Percentiles rank a stretch among this genome's conserved stretches.
phyloP scores from a whole-genome alignment of 2,888 invertebrate species.

The Perizoma affinitatum region DNA sequence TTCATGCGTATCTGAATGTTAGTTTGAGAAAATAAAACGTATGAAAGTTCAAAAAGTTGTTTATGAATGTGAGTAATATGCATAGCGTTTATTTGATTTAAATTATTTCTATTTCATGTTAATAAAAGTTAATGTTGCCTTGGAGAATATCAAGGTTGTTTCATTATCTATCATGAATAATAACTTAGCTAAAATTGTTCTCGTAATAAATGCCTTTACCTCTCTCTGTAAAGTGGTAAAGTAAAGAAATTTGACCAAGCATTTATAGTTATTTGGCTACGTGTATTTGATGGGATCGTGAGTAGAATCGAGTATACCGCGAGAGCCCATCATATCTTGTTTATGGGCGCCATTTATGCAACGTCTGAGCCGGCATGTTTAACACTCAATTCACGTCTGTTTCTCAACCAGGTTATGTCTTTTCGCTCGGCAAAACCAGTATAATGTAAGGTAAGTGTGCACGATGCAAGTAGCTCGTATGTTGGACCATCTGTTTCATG shows the following conservation, averaged over 20 bases:
- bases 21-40: conserved; percentile 27
- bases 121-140: too few relatives aligned
- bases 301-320: conserved; percentile 34
- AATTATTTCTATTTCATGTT: too few relatives aligned
- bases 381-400: conserved; percentile 73
- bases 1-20: conserved; percentile 36
- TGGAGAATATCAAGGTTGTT: too few relatives aligned
- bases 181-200: too few relatives aligned
- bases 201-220: too few relatives aligned
- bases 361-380: conserved; percentile 64
- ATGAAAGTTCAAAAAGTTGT: too few relatives aligned
- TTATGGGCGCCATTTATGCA: conserved; percentile 63
- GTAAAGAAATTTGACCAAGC: too few relatives aligned
- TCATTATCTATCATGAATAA: too few relatives aligned
- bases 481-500: conserved; percentile 16
- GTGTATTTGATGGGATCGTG: conserved; percentile 31
- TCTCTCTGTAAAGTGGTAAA: too few relatives aligned
- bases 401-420: conserved; percentile 67
- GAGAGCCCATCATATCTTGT: conserved; percentile 54
- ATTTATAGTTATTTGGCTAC: conserved; percentile 40
- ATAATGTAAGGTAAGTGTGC: conserved; percentile 37
- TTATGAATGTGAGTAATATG: too few relatives aligned
- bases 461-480: conserved; percentile 16
- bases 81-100: too few relatives aligned
- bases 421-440: conserved; percentile 68